Base-by-base conservation (phyloP, 2,113 vertebrate genomes). In the Monopterus albus region DNA sequence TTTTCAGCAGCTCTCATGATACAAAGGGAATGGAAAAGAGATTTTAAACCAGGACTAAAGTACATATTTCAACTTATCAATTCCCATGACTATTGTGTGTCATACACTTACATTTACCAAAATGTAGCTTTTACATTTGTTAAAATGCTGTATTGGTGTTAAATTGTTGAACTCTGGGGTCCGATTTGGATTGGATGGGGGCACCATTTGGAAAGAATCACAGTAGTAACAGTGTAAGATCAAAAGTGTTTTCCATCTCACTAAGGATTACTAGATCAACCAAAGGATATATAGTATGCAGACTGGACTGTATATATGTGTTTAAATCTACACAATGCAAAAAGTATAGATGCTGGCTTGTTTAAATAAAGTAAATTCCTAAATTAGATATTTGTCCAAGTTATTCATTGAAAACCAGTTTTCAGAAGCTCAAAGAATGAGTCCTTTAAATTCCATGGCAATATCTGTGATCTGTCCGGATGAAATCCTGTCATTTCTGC, bases 401-500 rank as follows among this genome's bases (percentile, higher is more conserved):
- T 52, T 58, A 72, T 46, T 66, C 31, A 56, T 7, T 20, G 13
- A 51, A 10, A 51, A 51, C 6, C 1, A 17, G 3, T 40, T 56
- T 47, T 25, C 6, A 1, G 45, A 14, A 5, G 4, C 45, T 25
- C 21, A 2, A 5, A 62, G 15, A 50, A 58, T 12, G 36, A 38
- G n/a, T 36, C 67, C 31, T 63, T 36, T 46, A 20, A 55, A 66
- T 64, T 68, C 17, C 29, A 78, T 29, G 42, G 52, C 50, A 53
- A 14, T 53, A 51, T 31, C 31, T 57, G 47, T 47, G 47, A 71
- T 71, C 40, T 47, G 56, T 60, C 20, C 11, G 42, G 62, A 78
- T 78, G 31, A 83, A 66, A 61, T 65, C 15, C 57, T n/a, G 52
- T 64, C 59, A 53, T 61, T 40, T 74, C 56, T 79, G 46, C 80